Conservation (phyloP, 1,140 invertebrate species). For the Drosophila neocordata region DNA sequence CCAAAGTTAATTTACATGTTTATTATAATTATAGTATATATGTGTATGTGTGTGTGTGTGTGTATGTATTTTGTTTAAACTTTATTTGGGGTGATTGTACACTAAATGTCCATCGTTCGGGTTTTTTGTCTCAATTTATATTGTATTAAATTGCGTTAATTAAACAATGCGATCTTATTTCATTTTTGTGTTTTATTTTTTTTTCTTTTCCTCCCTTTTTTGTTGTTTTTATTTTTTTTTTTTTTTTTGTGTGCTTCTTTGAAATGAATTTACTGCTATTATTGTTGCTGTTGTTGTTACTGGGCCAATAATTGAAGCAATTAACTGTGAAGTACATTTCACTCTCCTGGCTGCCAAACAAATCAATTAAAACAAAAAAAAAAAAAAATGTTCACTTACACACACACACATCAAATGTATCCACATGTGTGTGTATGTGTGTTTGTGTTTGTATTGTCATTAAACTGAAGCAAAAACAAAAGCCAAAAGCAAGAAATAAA, state of each 20-base stretch:
- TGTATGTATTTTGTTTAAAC: too few relatives aligned
- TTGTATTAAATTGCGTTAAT: slow-evolving; percentile 19
- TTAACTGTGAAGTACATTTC: slow-evolving; percentile 78
- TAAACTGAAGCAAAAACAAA: slow-evolving; percentile 44
- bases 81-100: neutral
- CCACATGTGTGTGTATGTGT: neutral
- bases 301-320: slow-evolving; percentile 69
- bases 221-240: neutral
- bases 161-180: slow-evolving; percentile 16
- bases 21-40: too few relatives aligned
- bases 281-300: slow-evolving; percentile 24
- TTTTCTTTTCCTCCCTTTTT: too few relatives aligned
- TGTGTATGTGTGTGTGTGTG: too few relatives aligned
- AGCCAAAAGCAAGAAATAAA: slow-evolving; percentile 14
- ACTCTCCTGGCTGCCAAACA: slow-evolving; percentile 65
- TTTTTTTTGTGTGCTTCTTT: slow-evolving; percentile 18
- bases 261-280: slow-evolving; percentile 54
- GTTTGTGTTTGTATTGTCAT: slow-evolving; percentile 23
- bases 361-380: slow-evolving; percentile 68
- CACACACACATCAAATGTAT: slow-evolving; percentile 37
- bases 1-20: too few relatives aligned
- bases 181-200: slow-evolving; percentile 9
- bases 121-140: neutral
- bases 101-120: neutral
- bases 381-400: too few relatives aligned